Base-by-base conservation (phyloP, 2,797 vertebrate species). In the Thaleichthys pacificus region DNA sequence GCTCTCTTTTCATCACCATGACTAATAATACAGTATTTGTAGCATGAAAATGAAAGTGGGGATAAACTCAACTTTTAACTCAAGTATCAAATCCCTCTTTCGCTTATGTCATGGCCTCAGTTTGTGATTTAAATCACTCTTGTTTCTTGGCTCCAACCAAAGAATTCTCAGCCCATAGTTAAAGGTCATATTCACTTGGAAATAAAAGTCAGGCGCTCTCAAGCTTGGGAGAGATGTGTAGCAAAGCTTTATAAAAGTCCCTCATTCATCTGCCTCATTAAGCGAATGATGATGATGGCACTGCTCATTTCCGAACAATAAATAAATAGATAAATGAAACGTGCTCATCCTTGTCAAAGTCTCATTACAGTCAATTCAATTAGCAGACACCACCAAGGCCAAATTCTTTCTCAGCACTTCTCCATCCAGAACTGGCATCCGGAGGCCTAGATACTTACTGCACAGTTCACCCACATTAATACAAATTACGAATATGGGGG, bases 171-270 rank as follows among this genome's bases (percentile, higher is more conserved):
- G 24, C 21, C 21, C 28, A 17, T 30, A 17, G 17, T 63, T 30
- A 63, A 63, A 63, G 61, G 61, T 63, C 30, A n/a, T 63, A 32
- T 63, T 61, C 24, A 61, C 28, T 15, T 61, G 22, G 61, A 63
- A 35, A 63, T 30, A 19, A 32, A 63, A 32, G 26, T 63, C 15
- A 30, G 24, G 14, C 3, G 3, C 12, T 61, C 58, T 61, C 4
- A 5, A 28, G 61, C 61, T 14, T 63, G 26, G 26, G 26, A 24
- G 12, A 21, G 21, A 32, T 32, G 24, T 61, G 22, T 14, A 28
- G 9, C 24, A 24, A 61, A 26, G 21, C 22, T 24, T 24, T 26
- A 30, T 61, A 61, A 61, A 63, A 28, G 22, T 61, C 22, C 8
- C 24, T 61, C 30, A 24, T 30, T 17, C 17, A 14, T 17, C 15